Evolutionary conservation across 1,140 invertebrate species (phyloP), one percentile per base, ranked within the genome.

Genomic region (Aphelenchoides avenae): DNA sequence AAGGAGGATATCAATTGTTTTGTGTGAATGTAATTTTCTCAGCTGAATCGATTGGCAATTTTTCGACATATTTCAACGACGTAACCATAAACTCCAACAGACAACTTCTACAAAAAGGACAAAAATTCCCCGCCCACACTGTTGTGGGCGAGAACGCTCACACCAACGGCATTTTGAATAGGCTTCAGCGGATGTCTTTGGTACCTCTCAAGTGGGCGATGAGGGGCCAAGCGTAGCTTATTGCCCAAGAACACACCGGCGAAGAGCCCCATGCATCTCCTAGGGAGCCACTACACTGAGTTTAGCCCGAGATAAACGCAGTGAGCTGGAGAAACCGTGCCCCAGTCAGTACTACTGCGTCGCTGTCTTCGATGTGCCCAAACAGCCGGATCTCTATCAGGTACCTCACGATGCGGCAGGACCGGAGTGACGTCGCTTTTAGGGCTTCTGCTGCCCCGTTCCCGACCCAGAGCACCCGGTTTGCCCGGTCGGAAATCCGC

Each of bases 311-410:
- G 57, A 61, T 2, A 34, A 43, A 53, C 26, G 47, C 6, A 26
- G 27, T 42, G 56, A 52, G 24, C 5, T 37, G 31, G 53, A 30
- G 34, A 58, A 46, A 31, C 43, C 15, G 27, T 71, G 68, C 43
- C 68, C 68, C 13, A 33, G 52, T 18, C 64, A 73, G 13, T 50
- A 70, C 52, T 71, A 71, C 41, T 74, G 69, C 43, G 70, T 71
- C n/a, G 50, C 64, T 20, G 51, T 71, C 0, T 71, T 71, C 40
- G 69, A 71, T 42, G 31, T 75, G 13, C 55, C 70, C 7, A 51
- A 34, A 27, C 46, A 57, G 46, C 59, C 70, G 0, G 40, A 55
- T 47, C 42, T 66, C 15, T 52, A 51, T 46, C 66, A 59, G 36
- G 52, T 68, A 5, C 11, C 11, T 47, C 1, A 3, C 7, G 18